Conservation (phyloP, 1,140 invertebrate species). For the Ostrea denselamellosa region DNA sequence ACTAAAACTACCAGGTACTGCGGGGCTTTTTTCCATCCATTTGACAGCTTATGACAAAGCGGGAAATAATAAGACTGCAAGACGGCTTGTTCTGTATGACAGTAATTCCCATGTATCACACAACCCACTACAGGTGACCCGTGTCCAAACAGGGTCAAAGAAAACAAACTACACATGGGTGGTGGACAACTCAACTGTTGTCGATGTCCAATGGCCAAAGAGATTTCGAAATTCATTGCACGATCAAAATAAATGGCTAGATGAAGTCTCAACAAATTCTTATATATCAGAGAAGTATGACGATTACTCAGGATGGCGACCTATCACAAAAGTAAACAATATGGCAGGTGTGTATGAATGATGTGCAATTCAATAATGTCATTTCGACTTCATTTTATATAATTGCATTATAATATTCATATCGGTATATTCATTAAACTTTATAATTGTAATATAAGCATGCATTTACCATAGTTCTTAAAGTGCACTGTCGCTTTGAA, state of each 20-base stretch:
- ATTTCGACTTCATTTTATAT: neutral
- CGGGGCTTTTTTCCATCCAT: constrained; percentile 56
- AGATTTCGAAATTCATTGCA: constrained; percentile 57
- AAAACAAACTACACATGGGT: constrained; percentile 46
- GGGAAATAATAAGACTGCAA: constrained; percentile 56
- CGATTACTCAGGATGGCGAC: constrained; percentile 57
- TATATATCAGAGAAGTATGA: constrained; percentile 51
- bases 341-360: neutral
- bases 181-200: constrained; percentile 35
- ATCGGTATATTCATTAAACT: no score
- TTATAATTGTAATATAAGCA: no score
- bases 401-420: no score
- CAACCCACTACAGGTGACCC: neutral
- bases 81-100: constrained; percentile 58
- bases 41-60: constrained; percentile 60
- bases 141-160: constrained; percentile 50
- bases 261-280: constrained; percentile 38
- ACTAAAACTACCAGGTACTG: constrained; percentile 25
- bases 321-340: constrained; percentile 23
- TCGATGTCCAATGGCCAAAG: constrained; percentile 53
- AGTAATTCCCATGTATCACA: constrained; percentile 44
- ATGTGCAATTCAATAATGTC: no score
- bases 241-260: constrained; percentile 52
- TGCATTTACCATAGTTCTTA: no score
- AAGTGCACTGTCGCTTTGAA: no score